A percentile compares a stretch with the other conserved stretches of the same genome.
Evolutionary conservation across 2,113 vertebrate species (phyloP).

Genomic region (Camelus bactrianus): DNA sequence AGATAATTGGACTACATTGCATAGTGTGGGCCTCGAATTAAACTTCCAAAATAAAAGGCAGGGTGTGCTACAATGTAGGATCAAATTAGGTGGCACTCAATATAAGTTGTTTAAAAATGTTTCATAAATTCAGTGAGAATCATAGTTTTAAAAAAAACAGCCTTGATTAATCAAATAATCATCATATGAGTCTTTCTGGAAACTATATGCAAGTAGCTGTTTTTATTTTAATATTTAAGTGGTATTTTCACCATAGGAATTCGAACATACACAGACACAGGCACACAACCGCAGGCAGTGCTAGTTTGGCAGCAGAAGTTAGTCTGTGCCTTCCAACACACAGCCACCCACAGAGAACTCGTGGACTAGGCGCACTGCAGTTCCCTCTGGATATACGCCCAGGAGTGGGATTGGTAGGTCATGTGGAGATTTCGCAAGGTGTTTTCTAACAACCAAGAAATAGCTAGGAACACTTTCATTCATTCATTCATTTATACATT

Average conservation of each 20-base stretch:
- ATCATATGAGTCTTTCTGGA: background rate
- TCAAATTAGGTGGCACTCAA: background rate
- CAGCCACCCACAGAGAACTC: background rate
- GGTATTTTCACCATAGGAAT: background rate
- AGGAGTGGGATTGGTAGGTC: no score
- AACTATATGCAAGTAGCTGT: background rate
- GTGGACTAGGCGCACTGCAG: background rate
- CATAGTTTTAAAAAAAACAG: background rate
- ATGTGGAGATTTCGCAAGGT: background rate
- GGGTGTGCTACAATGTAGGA: background rate
- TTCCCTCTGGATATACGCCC: no score
- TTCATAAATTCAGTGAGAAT: background rate
- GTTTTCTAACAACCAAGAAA: background rate
- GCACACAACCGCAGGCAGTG: background rate
- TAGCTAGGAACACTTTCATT: background rate
- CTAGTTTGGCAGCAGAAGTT: background rate
- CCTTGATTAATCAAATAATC: background rate
- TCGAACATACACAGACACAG: fast-evolving
- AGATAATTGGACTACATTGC: background rate
- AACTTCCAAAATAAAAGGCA: background rate
- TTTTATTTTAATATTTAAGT: background rate
- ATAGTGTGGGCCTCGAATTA: background rate
- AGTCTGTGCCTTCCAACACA: background rate
- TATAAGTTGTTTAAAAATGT: background rate
- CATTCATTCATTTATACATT: background rate